Evolutionary conservation across 2,888 invertebrate genomes (phyloP), one percentile per base, ranked within the genome.

Genomic region (Nephrotoma appendiculata): DNA sequence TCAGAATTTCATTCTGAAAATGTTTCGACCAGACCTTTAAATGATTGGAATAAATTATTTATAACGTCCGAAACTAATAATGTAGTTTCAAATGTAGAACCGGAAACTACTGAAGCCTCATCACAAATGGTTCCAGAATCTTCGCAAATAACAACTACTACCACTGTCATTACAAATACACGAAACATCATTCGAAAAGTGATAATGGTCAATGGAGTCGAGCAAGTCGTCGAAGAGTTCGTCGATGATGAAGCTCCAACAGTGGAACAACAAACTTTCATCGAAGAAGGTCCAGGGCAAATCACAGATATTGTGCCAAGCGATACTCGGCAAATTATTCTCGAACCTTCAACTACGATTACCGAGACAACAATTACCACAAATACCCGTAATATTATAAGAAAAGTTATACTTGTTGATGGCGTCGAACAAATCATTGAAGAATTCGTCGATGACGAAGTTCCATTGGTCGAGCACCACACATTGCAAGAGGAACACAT

Each of bases 121-220:
- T 31, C 5, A 19, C 31, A 15, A 6, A 57, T 5, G 6, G 6
- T 6, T 15, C 15, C 6, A 52, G 52, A 52, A 52, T 86, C 86
- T n/a, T 86, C 85, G 41, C n/a, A n/a, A 52, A n/a, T 52, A 5
- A 52, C 52, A 52, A 52, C 52, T 2, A 52, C 52, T 6, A 52
- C 52, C 15, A 52, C 52, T 2, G 52, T 96, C n/a, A 94, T 96
- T 5, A 93, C 94, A 87, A 96, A 95, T 89, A 95, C 95, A 15
- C 93, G 95, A 86, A 94, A 95, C 88, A 95, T 96, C 19, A 95
- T 97, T 86, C 93, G 96, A 86, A 94, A 95, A 88, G 94, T 96
- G 2, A 95, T 95, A 0, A 94, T 96, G 5, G 94, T 97, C 87
- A 95, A 97, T 90, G 97, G 97, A 0, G 95, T 96, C 91, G 97